phyloP scores from a whole-genome alignment of 2,888 invertebrate species.

The Hartigia nigra region DNA sequence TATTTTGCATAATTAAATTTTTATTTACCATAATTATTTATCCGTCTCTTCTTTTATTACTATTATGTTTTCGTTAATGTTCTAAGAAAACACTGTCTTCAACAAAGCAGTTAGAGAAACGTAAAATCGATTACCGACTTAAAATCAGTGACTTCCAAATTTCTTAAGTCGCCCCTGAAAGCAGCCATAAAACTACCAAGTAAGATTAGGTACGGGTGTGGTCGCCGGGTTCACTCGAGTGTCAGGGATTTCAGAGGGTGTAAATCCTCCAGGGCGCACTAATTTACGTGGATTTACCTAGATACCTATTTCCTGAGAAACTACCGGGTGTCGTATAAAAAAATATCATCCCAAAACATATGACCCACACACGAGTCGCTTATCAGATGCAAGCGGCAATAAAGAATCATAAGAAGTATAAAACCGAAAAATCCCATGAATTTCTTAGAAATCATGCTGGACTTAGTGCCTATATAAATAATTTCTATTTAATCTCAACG shows the following conservation, averaged over 20 bases:
- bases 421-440: background rate
- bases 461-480: background rate
- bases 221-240: constrained; percentile 44
- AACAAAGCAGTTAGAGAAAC: background rate
- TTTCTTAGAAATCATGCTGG: background rate
- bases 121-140: constrained; percentile 5
- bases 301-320: background rate
- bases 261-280: constrained; percentile 23
- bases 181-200: constrained; percentile 49
- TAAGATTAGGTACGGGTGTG: constrained; percentile 46
- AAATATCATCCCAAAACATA: background rate
- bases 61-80: too few relatives aligned
- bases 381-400: background rate
- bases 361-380: background rate
- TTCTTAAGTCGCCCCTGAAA: constrained; percentile 34
- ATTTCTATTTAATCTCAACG: background rate
- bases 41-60: background rate
- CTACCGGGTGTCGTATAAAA: background rate
- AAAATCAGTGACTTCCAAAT: constrained; percentile 16
- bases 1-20: background rate
- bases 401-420: background rate
- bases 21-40: too few relatives aligned
- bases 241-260: constrained; percentile 37
- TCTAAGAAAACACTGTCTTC: too few relatives aligned
- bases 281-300: constrained; percentile 15